phyloP scores from a whole-genome alignment of 1,140 invertebrate genomes.

The Prorops nasuta region DNA sequence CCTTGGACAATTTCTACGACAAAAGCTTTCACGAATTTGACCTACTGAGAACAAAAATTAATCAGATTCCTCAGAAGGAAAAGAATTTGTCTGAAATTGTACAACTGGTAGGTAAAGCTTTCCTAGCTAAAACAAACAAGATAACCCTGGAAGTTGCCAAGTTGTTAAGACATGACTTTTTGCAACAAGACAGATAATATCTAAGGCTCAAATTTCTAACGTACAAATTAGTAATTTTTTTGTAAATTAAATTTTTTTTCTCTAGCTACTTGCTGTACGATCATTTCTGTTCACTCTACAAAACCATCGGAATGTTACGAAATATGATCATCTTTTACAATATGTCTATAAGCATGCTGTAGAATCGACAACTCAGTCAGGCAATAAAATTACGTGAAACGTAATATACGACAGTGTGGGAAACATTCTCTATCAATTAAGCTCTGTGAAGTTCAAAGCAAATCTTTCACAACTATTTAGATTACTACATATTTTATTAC shows the following conservation, averaged over 20 bases:
- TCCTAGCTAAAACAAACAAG: constrained; percentile 97
- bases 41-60: constrained; percentile 88
- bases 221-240: constrained; percentile 2
- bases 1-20: constrained; percentile 98
- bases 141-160: constrained; percentile 99
- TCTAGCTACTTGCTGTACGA: constrained; percentile 93
- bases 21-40: constrained; percentile 99
- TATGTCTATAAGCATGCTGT: constrained; percentile 93
- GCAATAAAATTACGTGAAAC: constrained; percentile 99
- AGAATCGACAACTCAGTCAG: constrained; percentile 96
- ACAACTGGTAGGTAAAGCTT: constrained; percentile 98
- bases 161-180: constrained; percentile 97
- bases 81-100: constrained; percentile 99
- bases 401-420: constrained; percentile 96
- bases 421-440: constrained; percentile 94
- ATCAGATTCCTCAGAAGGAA: constrained; percentile 98
- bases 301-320: constrained; percentile 96
- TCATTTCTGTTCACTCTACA: constrained; percentile 99
- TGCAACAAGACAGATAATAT: constrained; percentile 91
- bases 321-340: constrained; percentile 99
- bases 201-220: background rate
- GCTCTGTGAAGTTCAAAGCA: constrained; percentile 99
- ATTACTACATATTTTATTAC: constrained; percentile 7
- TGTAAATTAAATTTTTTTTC: constrained; percentile 33
- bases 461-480: constrained; percentile 5